phyloP scores from a whole-genome alignment of 23 tunicate genomes.

The Ascidia mentula region DNA sequence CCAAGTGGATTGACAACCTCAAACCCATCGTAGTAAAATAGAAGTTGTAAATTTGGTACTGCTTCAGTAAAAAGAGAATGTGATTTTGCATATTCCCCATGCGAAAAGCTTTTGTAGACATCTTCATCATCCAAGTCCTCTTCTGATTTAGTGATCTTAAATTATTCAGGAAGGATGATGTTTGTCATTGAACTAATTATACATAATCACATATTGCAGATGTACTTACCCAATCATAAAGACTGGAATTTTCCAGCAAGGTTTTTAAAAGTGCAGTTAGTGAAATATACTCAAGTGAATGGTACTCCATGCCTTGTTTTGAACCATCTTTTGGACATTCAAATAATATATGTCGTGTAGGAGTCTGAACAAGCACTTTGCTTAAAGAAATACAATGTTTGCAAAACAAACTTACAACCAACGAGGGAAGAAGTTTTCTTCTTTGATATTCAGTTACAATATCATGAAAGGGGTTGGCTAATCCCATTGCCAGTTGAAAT shows the following conservation, averaged over 20 bases:
- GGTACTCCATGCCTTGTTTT: neutral
- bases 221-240: neutral
- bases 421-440: neutral
- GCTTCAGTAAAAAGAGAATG: neutral
- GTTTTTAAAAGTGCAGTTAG: neutral
- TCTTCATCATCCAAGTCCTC: neutral
- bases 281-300: neutral
- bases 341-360: conserved; percentile 2
- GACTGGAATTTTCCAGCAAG: neutral
- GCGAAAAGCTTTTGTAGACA: neutral
- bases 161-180: neutral
- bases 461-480: conserved; percentile 1
- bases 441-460: neutral
- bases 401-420: neutral
- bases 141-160: neutral
- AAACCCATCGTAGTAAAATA: neutral
- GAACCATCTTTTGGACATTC: conserved; percentile 1
- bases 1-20: conserved; percentile 2
- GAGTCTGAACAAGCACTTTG: neutral
- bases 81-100: neutral
- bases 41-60: no score
- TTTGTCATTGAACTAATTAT: neutral
- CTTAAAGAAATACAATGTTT: neutral
- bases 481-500: neutral
- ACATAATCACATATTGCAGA: neutral